These are phyloP conservation scores for Adela reaumurella DNA, from an alignment of 2,888 invertebrate species.

Conservation along the genomic window DNA sequence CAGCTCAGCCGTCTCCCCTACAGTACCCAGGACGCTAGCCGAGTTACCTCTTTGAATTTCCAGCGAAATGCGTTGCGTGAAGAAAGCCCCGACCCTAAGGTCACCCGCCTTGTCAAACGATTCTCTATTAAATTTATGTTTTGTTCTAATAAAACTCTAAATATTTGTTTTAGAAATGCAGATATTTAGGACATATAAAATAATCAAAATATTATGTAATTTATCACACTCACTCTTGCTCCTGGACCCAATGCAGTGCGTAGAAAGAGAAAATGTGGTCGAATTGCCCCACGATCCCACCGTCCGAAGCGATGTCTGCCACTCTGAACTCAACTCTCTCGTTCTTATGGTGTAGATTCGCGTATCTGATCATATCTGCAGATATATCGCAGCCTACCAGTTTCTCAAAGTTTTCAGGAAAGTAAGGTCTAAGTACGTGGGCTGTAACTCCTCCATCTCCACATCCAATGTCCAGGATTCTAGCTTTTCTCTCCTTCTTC, in stretches of 20 bases:
- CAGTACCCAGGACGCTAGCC: too few relatives aligned
- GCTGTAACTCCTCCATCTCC: constrained; percentile 70
- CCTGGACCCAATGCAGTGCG: constrained; percentile 74
- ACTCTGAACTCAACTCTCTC: constrained; percentile 41
- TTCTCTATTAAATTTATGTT: too few relatives aligned
- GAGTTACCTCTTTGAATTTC: too few relatives aligned
- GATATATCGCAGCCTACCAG: constrained; percentile 69
- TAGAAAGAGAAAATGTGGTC: constrained; percentile 75
- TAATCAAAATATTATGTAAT: too few relatives aligned
- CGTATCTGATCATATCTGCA: constrained; percentile 66
- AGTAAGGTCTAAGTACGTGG: constrained; percentile 58
- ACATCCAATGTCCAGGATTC: constrained; percentile 69
- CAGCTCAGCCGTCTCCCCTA: too few relatives aligned
- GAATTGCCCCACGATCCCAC: constrained; percentile 47
- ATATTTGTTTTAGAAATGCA: too few relatives aligned
- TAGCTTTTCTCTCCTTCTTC: constrained; percentile 43
- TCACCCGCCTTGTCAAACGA: too few relatives aligned
- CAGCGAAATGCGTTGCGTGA: too few relatives aligned
- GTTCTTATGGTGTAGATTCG: constrained; percentile 49
- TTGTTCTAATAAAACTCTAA: too few relatives aligned
- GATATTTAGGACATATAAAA: too few relatives aligned
- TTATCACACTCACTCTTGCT: constrained; percentile 67
- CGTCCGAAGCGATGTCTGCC: constrained; percentile 55
- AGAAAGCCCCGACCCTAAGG: too few relatives aligned
- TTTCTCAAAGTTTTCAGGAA: constrained; percentile 51